Base-by-base conservation (phyloP, 2,888 invertebrate species). In the Mesorhabditis sp. region DNA sequence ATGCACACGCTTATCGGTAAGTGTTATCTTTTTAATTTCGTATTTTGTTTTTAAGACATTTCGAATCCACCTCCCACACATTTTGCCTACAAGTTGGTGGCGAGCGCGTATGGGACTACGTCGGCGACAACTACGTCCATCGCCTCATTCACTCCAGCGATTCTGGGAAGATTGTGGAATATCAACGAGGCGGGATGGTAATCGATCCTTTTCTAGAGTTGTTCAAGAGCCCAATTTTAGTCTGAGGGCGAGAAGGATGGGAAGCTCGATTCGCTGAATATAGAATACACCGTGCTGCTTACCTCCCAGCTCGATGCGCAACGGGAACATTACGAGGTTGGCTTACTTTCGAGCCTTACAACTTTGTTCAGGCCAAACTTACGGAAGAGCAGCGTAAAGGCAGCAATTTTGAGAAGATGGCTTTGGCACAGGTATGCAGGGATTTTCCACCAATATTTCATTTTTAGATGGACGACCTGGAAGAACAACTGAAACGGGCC, bases 81-180 rank as follows among this genome's bases (percentile, higher is more conserved):
- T 99, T 95, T 85, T 94, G 96, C 4, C 90, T 99, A 89, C 95
- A 76, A 70, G 75, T 80, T 71, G 96, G 95, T 1, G 79, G 81
- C 4, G 94, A 95, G 85, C 89, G 95, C 67, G 98, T 99, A 0
- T 99, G 99, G 99, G 99, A 99, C 86, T 99, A 99, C 86, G 95
- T 95, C 67, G 96, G 96, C 79, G 95, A 95, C 87, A 94, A 93
- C 87, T 95, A 94, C 88, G 95, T 95, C 6, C 95, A 95, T 88
- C 91, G 98, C 13, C 89, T 99, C 61, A 91, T 98, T 42, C 96
- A 96, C 88, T 74, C 75, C 66, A 74, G 71, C 65, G 69, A 68
- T 2, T 75, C 76, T 45, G 76, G 76, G 43, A 78, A 78, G 61
- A 89, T 96, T 83, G 95, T 98, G 13, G 87, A 88, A 77, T 86